Evolutionary conservation across 1,140 invertebrate species (phyloP), one percentile per base, ranked within the genome.

Genomic region (Drosophila takahashii): DNA sequence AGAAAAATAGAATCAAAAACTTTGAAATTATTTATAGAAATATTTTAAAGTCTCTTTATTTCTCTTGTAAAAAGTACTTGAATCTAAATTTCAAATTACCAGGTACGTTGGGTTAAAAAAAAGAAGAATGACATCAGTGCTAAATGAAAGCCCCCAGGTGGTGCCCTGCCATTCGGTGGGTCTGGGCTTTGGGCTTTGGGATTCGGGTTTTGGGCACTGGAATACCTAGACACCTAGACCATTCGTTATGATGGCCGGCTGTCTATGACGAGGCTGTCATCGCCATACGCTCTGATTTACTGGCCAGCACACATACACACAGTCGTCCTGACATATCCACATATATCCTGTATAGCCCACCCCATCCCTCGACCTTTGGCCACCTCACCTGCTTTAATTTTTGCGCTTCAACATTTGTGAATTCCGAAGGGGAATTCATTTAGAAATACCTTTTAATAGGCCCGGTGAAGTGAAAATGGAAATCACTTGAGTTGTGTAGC

Each of bases 211-310:
- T 37, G 52, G 36, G 2, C 11, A n/a, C 9, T 8, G 10, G 32
- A 37, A n/a, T 22, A 16, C n/a, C 13, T 18, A 69, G 70, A 59
- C 65, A 51, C 47, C 77, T 60, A 53, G 37, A 74, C 53, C 77
- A 83, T 87, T 73, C 76, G 84, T 87, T 86, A 87, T 87, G 83
- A 73, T 64, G 71, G 42, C 84, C 79, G 81, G 67, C 74, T 89
- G 79, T 72, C 79, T 89, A 57, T 89, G 86, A 90, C 84, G 76
- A 89, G 79, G 48, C 71, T 87, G 83, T 87, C 83, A 89, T 70
- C 71, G 84, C 79, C 84, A 87, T 83, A 79, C 79, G 83, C 66
- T 75, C 83, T 87, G 83, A 87, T 87, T 87, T 87, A 87, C 84
- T 87, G 79, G 67, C 74, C 60, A 69, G 47, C 58, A 51, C 66